Evolutionary conservation across 64 coral and sea anemone genomes (phyloP), one percentile per base, ranked within the genome.

Genomic region (Platygyra sinensis): DNA sequence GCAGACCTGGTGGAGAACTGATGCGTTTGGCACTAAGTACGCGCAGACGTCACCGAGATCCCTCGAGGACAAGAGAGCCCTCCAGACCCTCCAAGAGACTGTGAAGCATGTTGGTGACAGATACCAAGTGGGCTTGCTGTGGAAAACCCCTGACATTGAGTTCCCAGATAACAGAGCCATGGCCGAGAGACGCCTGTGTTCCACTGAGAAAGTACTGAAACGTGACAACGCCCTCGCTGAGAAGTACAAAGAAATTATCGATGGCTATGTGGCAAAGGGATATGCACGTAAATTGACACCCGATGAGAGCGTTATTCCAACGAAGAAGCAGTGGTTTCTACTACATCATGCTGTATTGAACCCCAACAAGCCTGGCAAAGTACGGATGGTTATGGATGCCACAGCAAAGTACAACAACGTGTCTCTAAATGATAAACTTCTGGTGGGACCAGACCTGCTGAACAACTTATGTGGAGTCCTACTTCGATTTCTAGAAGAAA

Each of bases 301-400:
- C 12, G 32, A 67, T 29, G 82, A 86, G 25, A 20, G 62, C 9
- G 14, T 8, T 17, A 71, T 20, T 7, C 60, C 14, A 46, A 19
- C 19, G 11, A 86, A 51, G 12, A 12, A 36, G 4, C 65, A 31
- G 14, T 89, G 76, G 75, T 78, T 69, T 11, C 50, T 89, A 7
- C 61, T 61, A 51, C 76, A 89, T 51, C 59, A 89, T 20, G 62
- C 62, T 8, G 82, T 86, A 6, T 15, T 72, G 4, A 86, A 86
- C 49, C 25, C 60, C 8, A 86, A 72, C 82, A 86, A 86, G 49
- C 62, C 87, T 0, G 39, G 87, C 51, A 94, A 93, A 67, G 77
- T 87, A 24, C 82, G 93, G 61, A 89, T 90, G 69, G 88, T 94
- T 3, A 80, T 94, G 76, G 88, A 94, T 55, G 84, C 93, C 24